phyloP scores from a whole-genome alignment of 2,888 invertebrate genomes.

The Stenodema calcarata region DNA sequence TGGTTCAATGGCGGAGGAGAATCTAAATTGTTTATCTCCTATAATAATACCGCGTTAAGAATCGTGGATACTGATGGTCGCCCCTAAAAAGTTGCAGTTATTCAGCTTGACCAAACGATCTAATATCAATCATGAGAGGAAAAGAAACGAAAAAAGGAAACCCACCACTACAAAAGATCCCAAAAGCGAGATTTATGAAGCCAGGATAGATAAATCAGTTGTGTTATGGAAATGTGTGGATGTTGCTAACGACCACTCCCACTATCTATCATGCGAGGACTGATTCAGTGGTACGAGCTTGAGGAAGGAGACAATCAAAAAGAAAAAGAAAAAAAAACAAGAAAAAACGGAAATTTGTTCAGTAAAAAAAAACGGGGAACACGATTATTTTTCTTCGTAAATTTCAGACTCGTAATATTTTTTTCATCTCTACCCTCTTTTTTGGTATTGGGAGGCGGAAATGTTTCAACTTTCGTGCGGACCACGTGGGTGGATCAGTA shows the following conservation, averaged over 20 bases:
- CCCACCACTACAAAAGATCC: background rate
- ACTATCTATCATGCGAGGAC: background rate
- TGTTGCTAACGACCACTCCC: background rate
- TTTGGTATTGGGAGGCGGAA: background rate
- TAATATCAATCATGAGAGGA: too few relatives aligned
- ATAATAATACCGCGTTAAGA: too few relatives aligned
- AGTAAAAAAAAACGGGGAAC: background rate
- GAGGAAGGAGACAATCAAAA: background rate
- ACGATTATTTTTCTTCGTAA: background rate
- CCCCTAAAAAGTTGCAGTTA: too few relatives aligned
- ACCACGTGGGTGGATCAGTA: constrained; percentile 40
- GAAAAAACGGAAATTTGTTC: background rate
- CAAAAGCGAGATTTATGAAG: background rate
- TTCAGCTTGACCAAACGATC: too few relatives aligned
- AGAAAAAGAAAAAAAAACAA: background rate
- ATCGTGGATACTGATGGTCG: too few relatives aligned
- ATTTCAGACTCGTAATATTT: background rate
- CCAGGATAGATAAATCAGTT: background rate
- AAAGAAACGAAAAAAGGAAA: background rate
- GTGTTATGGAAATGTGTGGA: background rate
- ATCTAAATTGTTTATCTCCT: too few relatives aligned
- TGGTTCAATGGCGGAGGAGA: too few relatives aligned
- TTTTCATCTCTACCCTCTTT: background rate
- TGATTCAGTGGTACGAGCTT: background rate
- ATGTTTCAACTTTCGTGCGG: constrained; percentile 16